Conservation (phyloP, 1,140 invertebrate species). For the Cydia splendana region DNA sequence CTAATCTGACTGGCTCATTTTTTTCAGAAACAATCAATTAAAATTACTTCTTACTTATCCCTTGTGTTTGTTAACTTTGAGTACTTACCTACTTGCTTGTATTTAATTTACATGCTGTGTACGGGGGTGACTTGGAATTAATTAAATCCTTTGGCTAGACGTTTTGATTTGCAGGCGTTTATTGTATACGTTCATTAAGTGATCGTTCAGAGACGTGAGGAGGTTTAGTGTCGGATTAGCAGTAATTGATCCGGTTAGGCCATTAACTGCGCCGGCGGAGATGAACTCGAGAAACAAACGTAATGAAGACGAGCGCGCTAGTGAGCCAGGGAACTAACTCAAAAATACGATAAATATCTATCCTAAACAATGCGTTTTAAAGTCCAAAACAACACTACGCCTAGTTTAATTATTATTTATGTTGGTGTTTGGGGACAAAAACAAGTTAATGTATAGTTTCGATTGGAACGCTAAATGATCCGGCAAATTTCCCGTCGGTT, state of each 20-base stretch:
- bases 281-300: neutral
- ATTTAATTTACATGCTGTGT: neutral
- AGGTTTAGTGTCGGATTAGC: slow-evolving; percentile 15
- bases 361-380: too few relatives aligned
- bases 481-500: too few relatives aligned
- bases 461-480: too few relatives aligned
- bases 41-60: too few relatives aligned
- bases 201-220: neutral
- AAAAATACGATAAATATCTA: too few relatives aligned
- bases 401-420: too few relatives aligned
- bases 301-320: neutral
- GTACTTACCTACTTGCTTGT: neutral
- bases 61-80: too few relatives aligned
- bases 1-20: too few relatives aligned
- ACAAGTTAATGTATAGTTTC: too few relatives aligned
- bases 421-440: too few relatives aligned
- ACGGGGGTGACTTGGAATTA: neutral
- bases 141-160: neutral
- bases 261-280: neutral
- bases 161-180: neutral
- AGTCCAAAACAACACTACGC: too few relatives aligned
- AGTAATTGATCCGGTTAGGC: slow-evolving; percentile 19
- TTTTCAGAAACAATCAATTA: too few relatives aligned
- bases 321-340: neutral
- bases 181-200: neutral